phyloP scores from a whole-genome alignment of 2,113 vertebrate species.

The Hypocryptadius cinnamomeus region DNA sequence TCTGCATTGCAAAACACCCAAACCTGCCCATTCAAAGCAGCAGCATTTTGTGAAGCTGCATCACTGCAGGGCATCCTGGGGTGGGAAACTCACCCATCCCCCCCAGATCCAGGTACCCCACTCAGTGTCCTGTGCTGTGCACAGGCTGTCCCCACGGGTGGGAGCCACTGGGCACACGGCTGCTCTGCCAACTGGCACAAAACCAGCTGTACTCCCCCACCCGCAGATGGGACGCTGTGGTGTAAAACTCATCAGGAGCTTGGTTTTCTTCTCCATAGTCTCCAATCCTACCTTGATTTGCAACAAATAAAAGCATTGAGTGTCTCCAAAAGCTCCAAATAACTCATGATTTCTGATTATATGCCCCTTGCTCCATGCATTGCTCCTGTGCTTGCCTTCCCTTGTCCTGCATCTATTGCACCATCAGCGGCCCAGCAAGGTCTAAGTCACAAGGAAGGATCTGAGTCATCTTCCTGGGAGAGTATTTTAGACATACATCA shows the following conservation, averaged over 20 bases:
- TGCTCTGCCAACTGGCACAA: not conserved
- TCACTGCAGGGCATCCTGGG: not conserved
- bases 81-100: not conserved
- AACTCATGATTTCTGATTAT: not conserved
- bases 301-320: not conserved
- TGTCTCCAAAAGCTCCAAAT: not conserved
- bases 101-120: not conserved
- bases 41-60: not conserved
- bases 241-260: not conserved
- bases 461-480: slow-evolving; percentile 50
- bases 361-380: not conserved
- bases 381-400: not conserved
- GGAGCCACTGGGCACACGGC: rapidly evolving
- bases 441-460: slow-evolving; percentile 45
- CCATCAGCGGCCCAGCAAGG: slow-evolving; percentile 26
- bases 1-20: not conserved
- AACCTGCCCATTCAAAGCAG: not conserved
- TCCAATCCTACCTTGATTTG: not conserved
- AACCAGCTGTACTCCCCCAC: not conserved
- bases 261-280: not conserved
- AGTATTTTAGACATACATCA: slow-evolving; percentile 63
- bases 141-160: rapidly evolving
- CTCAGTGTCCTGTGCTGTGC: not conserved
- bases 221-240: rapidly evolving
- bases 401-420: not conserved